phyloP scores from a whole-genome alignment of 1,140 invertebrate genomes.

The Cyrtorhinus lividipennis region DNA sequence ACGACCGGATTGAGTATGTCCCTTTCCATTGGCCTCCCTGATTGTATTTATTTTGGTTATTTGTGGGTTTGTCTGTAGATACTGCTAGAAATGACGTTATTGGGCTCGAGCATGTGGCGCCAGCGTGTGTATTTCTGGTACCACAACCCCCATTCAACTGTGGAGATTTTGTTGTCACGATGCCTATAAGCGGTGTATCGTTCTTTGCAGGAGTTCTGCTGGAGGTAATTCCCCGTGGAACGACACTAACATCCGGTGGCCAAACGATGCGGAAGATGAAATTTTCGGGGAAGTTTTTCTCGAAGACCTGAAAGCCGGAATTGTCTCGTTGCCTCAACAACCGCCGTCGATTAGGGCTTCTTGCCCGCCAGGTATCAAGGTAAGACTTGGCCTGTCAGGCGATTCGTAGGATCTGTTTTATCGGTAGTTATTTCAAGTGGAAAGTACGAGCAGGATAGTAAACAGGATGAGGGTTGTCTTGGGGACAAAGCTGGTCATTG shows the following conservation, averaged over 20 bases:
- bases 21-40: neutral
- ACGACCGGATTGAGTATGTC: neutral
- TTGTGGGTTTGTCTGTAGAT: neutral
- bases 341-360: neutral
- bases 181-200: too few relatives aligned
- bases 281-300: slow-evolving; percentile 16
- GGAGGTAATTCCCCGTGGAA: neutral
- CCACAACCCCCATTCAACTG: too few relatives aligned
- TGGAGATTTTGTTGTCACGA: too few relatives aligned
- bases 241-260: neutral
- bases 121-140: too few relatives aligned
- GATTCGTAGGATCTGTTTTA: neutral
- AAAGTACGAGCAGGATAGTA: neutral
- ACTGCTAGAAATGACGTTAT: too few relatives aligned
- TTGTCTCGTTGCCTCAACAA: slow-evolving; percentile 9
- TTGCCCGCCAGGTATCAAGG: neutral
- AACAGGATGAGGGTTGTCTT: neutral
- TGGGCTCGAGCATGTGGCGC: too few relatives aligned
- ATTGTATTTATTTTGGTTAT: neutral
- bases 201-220: neutral
- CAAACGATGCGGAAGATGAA: slow-evolving; percentile 14
- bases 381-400: neutral
- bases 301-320: slow-evolving; percentile 19
- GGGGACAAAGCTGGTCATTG: neutral
- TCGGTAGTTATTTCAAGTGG: neutral